A percentile compares a stretch with the other conserved stretches of the same genome.
Conservation (phyloP, 2,113 vertebrate genomes). For the Arizona elegans region DNA sequence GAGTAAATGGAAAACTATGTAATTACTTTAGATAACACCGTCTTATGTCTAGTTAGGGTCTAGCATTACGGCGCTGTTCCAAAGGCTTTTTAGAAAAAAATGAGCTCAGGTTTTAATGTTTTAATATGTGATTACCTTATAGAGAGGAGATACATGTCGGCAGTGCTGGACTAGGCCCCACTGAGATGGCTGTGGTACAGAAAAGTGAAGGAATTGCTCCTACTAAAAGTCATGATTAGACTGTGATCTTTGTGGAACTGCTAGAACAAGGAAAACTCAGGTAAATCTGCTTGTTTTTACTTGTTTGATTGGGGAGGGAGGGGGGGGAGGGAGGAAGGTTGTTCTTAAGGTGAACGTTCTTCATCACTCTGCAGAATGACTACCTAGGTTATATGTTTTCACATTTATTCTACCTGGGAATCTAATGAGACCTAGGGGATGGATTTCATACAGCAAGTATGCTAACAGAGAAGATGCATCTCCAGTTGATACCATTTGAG, state of each 20-base stretch:
- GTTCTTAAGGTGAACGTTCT: background rate
- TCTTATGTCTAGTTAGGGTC: background rate
- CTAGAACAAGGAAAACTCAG: background rate
- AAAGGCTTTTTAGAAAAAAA: background rate
- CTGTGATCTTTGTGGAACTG: background rate
- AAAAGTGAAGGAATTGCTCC: background rate
- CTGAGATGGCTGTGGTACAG: background rate
- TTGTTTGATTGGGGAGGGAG: background rate
- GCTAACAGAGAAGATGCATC: background rate
- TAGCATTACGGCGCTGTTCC: background rate
- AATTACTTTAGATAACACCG: background rate
- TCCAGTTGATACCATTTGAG: background rate
- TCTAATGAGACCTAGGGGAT: background rate
- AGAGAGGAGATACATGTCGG: background rate
- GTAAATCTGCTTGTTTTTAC: slow-evolving; percentile 4
- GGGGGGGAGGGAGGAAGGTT: background rate
- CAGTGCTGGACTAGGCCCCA: background rate
- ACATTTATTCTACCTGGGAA: background rate
- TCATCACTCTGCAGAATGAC: background rate
- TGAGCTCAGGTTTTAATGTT: background rate
- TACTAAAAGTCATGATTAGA: background rate
- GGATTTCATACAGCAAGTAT: background rate
- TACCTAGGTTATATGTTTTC: background rate
- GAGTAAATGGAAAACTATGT: background rate
- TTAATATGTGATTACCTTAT: background rate